Evolutionary conservation across 2,113 vertebrate genomes (phyloP).

Genomic region (Corythoichthys intestinalis): DNA sequence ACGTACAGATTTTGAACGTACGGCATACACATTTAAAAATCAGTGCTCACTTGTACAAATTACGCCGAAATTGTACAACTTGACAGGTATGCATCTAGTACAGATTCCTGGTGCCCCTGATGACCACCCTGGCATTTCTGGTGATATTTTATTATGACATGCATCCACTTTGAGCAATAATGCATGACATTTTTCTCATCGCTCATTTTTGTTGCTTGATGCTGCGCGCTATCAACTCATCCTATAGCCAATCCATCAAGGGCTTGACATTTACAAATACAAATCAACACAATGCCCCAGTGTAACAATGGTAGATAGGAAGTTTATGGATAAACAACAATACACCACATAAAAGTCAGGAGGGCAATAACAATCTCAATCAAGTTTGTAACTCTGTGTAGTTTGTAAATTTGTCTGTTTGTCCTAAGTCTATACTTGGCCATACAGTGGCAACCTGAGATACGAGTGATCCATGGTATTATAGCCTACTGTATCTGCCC

Average conservation of each 20-base stretch:
- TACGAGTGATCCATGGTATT: no score
- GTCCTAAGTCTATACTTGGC: not conserved
- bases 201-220: conserved; percentile 5
- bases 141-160: conserved; percentile 31
- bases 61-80: no score
- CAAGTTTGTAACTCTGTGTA: not conserved
- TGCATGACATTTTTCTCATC: conserved; percentile 29
- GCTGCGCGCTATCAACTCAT: conserved; percentile 7
- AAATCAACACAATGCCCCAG: not conserved
- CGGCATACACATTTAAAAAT: no score
- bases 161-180: conserved; percentile 21
- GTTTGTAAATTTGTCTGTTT: not conserved
- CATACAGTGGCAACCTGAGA: no score
- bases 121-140: conserved; percentile 16
- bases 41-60: no score
- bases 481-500: no score
- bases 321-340: not conserved
- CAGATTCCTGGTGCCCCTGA: conserved; percentile 5
- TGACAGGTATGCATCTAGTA: not conserved
- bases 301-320: not conserved
- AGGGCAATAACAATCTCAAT: not conserved
- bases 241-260: not conserved
- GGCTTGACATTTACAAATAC: conserved; percentile 6
- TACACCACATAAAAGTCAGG: not conserved
- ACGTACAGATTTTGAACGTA: no score